phyloP scores from a whole-genome alignment of 2,888 invertebrate species.

The Monoplex corrugatus region DNA sequence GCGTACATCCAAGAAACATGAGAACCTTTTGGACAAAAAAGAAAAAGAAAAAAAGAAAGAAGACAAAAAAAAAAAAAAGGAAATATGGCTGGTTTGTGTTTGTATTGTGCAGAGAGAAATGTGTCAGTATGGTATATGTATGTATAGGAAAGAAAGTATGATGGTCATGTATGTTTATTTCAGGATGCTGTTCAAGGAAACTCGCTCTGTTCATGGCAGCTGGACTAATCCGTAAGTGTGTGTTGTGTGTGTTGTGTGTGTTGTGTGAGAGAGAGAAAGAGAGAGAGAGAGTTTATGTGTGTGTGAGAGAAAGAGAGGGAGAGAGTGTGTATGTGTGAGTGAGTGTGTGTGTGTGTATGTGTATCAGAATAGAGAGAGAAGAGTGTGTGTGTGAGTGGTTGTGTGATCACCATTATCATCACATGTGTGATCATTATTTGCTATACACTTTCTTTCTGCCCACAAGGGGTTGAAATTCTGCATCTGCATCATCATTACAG shows the following conservation, averaged over 20 bases:
- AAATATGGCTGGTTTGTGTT: no score
- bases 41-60: no score
- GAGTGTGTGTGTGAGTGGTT: background rate
- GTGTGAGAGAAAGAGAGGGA: background rate
- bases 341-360: background rate
- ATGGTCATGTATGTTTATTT: constrained; percentile 47
- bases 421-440: background rate
- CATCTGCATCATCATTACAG: no score
- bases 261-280: background rate
- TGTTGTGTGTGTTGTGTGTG: constrained; percentile 45
- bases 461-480: no score
- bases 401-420: background rate
- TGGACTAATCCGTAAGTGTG: constrained; percentile 72
- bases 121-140: no score
- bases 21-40: no score
- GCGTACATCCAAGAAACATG: no score
- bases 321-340: background rate
- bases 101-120: no score
- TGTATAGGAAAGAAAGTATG: no score
- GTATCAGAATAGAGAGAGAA: no score
- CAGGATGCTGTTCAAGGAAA: constrained; percentile 73
- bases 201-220: constrained; percentile 66
- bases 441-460: no score
- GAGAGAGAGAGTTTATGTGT: background rate
- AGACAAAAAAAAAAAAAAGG: no score